Conservation (phyloP, 2,797 vertebrate species). For the Tauraco hartlaubi region DNA sequence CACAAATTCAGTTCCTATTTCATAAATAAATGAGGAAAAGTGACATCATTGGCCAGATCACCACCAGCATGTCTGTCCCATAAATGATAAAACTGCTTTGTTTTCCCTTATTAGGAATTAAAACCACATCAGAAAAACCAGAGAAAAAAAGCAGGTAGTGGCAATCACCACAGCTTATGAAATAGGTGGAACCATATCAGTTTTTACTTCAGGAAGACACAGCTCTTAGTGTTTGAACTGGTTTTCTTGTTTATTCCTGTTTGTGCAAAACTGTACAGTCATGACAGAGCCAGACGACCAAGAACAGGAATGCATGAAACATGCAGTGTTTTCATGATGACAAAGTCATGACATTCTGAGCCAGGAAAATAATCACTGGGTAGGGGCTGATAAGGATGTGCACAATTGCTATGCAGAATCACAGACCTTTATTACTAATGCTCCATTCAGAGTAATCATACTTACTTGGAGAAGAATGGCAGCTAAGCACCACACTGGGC, state of each 20-base stretch:
- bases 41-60: background rate
- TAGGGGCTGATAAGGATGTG: background rate
- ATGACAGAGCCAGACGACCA: background rate
- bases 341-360: background rate
- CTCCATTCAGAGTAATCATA: background rate
- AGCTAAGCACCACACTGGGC: background rate
- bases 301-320: background rate
- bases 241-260: background rate
- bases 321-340: background rate
- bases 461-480: background rate
- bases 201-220: background rate
- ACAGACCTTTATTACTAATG: background rate
- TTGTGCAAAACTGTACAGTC: background rate
- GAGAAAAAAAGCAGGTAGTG: background rate
- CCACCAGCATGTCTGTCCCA: background rate
- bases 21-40: background rate
- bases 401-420: background rate
- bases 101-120: background rate
- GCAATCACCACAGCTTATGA: background rate
- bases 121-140: background rate
- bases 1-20: background rate
- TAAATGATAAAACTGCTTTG: background rate
- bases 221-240: background rate
- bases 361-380: background rate
- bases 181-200: background rate